Base-by-base conservation (phyloP, 2,113 vertebrate genomes). In the Saiga tatarica region DNA sequence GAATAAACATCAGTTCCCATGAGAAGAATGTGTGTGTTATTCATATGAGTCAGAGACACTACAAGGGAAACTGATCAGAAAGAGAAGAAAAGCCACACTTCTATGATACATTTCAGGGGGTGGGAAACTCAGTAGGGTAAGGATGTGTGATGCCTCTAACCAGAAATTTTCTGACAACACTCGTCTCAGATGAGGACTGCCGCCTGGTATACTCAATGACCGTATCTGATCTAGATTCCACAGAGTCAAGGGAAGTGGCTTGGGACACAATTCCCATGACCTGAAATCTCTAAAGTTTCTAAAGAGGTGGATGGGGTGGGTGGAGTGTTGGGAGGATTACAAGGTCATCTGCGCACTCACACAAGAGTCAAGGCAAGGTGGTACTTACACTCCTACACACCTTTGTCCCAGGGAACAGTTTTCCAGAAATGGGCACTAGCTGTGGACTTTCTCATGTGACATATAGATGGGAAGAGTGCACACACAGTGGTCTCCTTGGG, bases 41-140 rank as follows among this genome's bases (percentile, higher is more conserved):
- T 89, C 93, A 55, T 25, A 93, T 95, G 85, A 96, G n/a, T 96
- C 97, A 97, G 52, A 55, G 57, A 81, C 81, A 74, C 30, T 57
- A 16, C 25, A 7, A 55, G 47, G 39, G n/a, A 53, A 74, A 67
- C 7, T 53, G 12, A 42, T 83, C 78, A 67, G 62, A 87, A 92
- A 76, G 16, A 59, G 42, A 76, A 89, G 26, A 47, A 89, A 89
- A 95, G 47, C 45, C 79, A 91, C 28, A 42, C 11, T 82, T 85
- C 6, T 50, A 14, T 86, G 93, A 96, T 42, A 15, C 39, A 79
- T 59, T 76, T 42, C 1, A 28, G 23, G 28, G 2, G 4, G 5
- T 59, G 57, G 84, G 84, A 92, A 86, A 91, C 42, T 52, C 19
- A 28, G n/a, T 47, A 86, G 39, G 30, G 12, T 89, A 52, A 93